Evolutionary conservation across 2,113 vertebrate species (phyloP).

Genomic region (Pelodiscus sinensis): DNA sequence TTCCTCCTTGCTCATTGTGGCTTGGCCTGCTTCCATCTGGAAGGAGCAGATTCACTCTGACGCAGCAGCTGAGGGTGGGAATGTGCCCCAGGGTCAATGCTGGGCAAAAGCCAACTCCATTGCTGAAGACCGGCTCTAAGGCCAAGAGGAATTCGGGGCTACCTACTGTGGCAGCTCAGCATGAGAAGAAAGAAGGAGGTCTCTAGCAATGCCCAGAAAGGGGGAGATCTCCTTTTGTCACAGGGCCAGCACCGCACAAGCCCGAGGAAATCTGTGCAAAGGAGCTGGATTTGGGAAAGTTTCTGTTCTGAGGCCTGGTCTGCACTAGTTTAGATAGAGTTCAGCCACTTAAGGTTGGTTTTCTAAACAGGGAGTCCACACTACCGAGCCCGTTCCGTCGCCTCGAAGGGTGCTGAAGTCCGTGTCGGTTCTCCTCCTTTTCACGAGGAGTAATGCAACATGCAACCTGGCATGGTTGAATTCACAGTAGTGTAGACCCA

Average conservation of each 20-base stretch:
- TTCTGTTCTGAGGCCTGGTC: background rate
- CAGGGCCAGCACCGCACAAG: background rate
- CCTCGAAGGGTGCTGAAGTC: no score
- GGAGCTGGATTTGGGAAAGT: background rate
- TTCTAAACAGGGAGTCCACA: no score
- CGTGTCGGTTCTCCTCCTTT: no score
- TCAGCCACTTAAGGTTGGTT: no score
- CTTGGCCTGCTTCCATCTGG: background rate
- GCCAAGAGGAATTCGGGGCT: constrained; percentile 53
- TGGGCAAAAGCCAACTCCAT: background rate
- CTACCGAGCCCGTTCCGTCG: no score
- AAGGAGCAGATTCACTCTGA: background rate
- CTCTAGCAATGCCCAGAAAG: constrained; percentile 25
- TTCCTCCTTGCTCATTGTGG: background rate
- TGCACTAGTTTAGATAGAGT: no score
- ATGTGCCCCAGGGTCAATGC: background rate
- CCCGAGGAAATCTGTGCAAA: background rate
- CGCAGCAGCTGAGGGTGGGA: background rate
- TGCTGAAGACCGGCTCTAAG: background rate
- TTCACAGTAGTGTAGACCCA: no score
- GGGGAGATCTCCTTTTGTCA: background rate
- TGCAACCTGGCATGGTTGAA: no score
- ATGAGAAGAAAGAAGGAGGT: constrained; percentile 32
- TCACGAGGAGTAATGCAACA: no score
- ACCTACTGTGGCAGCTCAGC: background rate